Evolutionary conservation across 2,797 vertebrate species (phyloP).

Genomic region (Premnoplex brunnescens): DNA sequence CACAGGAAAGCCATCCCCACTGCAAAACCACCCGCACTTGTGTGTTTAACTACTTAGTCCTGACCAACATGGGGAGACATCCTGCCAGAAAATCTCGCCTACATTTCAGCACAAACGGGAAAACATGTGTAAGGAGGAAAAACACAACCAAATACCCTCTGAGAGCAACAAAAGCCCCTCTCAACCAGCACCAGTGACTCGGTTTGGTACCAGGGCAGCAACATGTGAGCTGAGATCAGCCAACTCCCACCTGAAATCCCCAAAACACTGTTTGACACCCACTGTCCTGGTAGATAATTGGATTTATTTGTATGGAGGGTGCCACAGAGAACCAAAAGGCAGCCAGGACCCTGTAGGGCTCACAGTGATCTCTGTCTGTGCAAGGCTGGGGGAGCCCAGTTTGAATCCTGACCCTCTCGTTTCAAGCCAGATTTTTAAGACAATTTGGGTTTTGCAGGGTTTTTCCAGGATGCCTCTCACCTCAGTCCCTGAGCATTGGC

Average conservation of each 20-base stretch:
- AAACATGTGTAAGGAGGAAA: background rate
- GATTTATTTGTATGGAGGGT: background rate
- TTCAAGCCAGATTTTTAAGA: background rate
- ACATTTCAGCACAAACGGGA: background rate
- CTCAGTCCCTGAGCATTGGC: background rate
- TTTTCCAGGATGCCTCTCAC: background rate
- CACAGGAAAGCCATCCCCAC: conserved; percentile 22
- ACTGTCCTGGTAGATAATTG: background rate
- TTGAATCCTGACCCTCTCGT: background rate
- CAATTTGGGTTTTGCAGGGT: background rate
- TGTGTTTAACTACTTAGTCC: conserved; percentile 31
- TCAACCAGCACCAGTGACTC: background rate
- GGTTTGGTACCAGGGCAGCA: background rate
- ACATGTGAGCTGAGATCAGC: background rate
- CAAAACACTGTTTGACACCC: background rate
- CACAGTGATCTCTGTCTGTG: background rate
- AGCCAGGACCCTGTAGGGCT: background rate
- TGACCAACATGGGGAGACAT: conserved; percentile 18
- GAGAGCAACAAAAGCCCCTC: background rate
- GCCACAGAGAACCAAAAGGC: background rate
- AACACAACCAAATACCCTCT: background rate
- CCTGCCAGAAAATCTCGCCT: conserved; percentile 40
- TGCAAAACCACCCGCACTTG: background rate
- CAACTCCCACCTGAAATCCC: background rate
- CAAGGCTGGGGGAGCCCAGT: background rate